phyloP scores from a whole-genome alignment of 2,888 invertebrate genomes.

The Atherix ibis region DNA sequence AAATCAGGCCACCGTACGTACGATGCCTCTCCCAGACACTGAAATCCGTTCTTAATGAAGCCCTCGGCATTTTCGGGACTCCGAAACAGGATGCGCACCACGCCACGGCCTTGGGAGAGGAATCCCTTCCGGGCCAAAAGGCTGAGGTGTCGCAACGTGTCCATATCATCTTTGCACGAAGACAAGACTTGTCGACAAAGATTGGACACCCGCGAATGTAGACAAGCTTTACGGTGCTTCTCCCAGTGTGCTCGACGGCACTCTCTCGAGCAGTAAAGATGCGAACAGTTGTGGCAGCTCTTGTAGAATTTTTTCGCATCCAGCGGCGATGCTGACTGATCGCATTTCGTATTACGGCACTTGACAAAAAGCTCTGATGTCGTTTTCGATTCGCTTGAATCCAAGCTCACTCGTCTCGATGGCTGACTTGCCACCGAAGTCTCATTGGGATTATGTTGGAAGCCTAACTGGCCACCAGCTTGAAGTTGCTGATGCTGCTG shows the following conservation, averaged over 20 bases:
- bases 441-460: background rate
- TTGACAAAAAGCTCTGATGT: constrained; percentile 38
- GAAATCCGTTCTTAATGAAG: constrained; percentile 63
- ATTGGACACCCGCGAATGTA: constrained; percentile 79
- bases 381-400: constrained; percentile 34
- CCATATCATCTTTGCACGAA: constrained; percentile 61
- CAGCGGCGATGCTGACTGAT: constrained; percentile 48
- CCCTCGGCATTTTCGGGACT: constrained; percentile 73
- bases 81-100: constrained; percentile 80
- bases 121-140: constrained; percentile 71
- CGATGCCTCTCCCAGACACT: constrained; percentile 63
- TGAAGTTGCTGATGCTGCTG: constrained; percentile 3
- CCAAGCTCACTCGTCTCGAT: constrained; percentile 45
- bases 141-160: constrained; percentile 62
- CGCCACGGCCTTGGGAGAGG: constrained; percentile 71
- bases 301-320: constrained; percentile 75
- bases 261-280: constrained; percentile 82
- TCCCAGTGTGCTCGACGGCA: constrained; percentile 89
- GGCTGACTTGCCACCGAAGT: constrained; percentile 13
- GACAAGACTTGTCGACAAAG: constrained; percentile 75
- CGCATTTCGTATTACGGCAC: constrained; percentile 71
- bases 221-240: constrained; percentile 76
- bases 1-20: constrained; percentile 75
- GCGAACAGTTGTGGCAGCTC: constrained; percentile 88
- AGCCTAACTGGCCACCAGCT: background rate